Evolutionary conservation across 2,888 invertebrate species (phyloP).

Genomic region (Volucella bombylans): DNA sequence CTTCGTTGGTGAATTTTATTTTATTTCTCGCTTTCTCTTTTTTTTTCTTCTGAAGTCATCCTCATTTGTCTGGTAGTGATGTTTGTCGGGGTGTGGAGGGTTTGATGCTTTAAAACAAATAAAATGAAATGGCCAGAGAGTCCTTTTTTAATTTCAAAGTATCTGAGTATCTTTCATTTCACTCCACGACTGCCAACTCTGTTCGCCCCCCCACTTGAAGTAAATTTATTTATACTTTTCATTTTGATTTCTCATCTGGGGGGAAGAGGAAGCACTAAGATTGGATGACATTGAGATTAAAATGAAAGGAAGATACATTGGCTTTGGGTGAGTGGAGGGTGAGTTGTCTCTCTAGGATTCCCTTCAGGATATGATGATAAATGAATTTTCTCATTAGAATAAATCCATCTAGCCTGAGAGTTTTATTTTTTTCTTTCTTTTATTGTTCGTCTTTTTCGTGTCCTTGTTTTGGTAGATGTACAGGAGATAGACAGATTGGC

Average conservation of each 20-base stretch:
- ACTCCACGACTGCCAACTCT: background rate
- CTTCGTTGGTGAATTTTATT: conserved; percentile 1
- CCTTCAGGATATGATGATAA: conserved; percentile 66
- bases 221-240: conserved; percentile 62
- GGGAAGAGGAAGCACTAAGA: background rate
- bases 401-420: conserved; percentile 43
- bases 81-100: background rate
- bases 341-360: conserved; percentile 8
- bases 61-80: conserved; percentile 8
- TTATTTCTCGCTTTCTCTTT: conserved; percentile 7
- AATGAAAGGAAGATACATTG: conserved; percentile 1
- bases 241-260: conserved; percentile 49
- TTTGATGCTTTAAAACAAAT: conserved; percentile 23
- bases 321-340: conserved; percentile 10
- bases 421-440: conserved; percentile 2
- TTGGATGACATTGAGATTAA: conserved; percentile 14
- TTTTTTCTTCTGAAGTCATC: conserved; percentile 10
- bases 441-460: conserved; percentile 4
- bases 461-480: conserved; percentile 9
- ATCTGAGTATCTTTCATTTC: conserved; percentile 3
- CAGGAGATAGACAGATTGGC: conserved; percentile 23
- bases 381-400: conserved; percentile 70
- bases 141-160: conserved; percentile 52
- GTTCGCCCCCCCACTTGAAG: background rate
- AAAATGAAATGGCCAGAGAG: conserved; percentile 45